Evolutionary conservation across 2,888 invertebrate genomes (phyloP).

Genomic region (Coecobrya sp.): DNA sequence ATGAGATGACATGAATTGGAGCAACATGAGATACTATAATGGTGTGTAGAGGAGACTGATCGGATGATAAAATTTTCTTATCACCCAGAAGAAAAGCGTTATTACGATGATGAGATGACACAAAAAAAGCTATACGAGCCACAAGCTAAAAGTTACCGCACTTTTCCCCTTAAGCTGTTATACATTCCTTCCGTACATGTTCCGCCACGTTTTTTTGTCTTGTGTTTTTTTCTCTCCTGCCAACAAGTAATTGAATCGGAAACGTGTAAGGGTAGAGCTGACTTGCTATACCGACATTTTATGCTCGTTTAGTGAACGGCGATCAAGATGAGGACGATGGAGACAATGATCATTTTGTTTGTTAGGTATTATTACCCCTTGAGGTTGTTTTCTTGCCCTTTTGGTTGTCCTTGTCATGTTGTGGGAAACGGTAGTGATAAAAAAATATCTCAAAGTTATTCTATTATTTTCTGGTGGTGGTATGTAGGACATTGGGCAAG

Average conservation of each 20-base stretch:
- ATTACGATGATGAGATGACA: background rate
- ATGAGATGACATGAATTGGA: background rate
- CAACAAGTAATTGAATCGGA: slow-evolving; percentile 75
- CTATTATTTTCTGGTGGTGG: background rate
- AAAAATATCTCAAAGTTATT: background rate
- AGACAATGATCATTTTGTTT: background rate
- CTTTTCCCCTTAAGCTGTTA: background rate
- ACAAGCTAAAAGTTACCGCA: background rate
- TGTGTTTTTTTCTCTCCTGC: background rate
- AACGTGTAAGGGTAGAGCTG: slow-evolving; percentile 53
- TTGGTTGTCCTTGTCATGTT: background rate
- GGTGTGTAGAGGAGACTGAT: background rate
- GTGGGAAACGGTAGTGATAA: background rate
- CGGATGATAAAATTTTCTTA: slow-evolving; percentile 15
- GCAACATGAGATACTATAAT: no score
- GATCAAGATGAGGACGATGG: slow-evolving; percentile 16
- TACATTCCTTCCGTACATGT: background rate
- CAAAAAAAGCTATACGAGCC: background rate
- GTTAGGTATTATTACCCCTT: background rate
- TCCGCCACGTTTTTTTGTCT: background rate
- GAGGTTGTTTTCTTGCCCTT: background rate
- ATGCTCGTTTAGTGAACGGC: background rate
- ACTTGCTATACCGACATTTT: background rate
- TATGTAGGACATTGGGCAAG: background rate
- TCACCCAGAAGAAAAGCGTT: slow-evolving; percentile 9